These are phyloP conservation scores for Lepetodrilus schrolli DNA, from an alignment of 2,888 invertebrate species.

Conservation along the genomic window DNA sequence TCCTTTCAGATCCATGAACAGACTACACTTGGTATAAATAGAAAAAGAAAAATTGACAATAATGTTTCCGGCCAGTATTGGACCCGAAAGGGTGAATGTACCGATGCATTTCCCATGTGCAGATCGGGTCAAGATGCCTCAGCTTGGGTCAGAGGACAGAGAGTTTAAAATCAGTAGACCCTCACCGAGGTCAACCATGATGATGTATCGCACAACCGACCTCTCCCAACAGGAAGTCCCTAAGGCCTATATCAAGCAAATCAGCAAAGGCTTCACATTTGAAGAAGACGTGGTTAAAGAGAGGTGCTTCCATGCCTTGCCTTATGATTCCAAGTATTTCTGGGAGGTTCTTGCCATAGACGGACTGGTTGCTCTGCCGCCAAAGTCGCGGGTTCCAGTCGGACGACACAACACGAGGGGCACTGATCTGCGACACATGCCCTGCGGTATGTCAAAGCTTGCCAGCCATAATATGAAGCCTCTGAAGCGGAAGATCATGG, in stretches of 20 bases:
- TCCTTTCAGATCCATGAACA: neutral
- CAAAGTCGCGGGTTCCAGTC: slow-evolving; percentile 46
- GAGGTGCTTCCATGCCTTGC: slow-evolving; percentile 69
- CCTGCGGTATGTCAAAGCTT: slow-evolving; percentile 62
- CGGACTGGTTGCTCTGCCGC: slow-evolving; percentile 53
- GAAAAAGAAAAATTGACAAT: neutral
- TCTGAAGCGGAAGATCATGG: slow-evolving; percentile 58
- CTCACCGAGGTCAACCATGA: slow-evolving; percentile 22
- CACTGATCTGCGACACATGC: slow-evolving; percentile 61
- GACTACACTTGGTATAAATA: neutral
- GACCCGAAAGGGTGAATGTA: neutral
- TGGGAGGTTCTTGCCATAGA: slow-evolving; percentile 64
- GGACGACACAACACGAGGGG: slow-evolving; percentile 65
- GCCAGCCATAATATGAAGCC: slow-evolving; percentile 58
- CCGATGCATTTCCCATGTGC: slow-evolving; percentile 68
- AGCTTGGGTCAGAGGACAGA: slow-evolving; percentile 62
- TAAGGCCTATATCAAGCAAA: slow-evolving; percentile 61
- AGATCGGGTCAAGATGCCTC: slow-evolving; percentile 65
- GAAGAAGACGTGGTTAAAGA: slow-evolving; percentile 72
- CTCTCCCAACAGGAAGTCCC: slow-evolving; percentile 46
- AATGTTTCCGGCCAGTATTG: slow-evolving; percentile 1
- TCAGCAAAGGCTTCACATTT: slow-evolving; percentile 68
- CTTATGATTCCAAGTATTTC: slow-evolving; percentile 71
- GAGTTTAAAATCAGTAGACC: slow-evolving; percentile 42
- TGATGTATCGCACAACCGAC: slow-evolving; percentile 22